Percentiles rank a stretch among this genome's conserved stretches.
These are phyloP conservation scores for Dolomedes plantarius DNA, from an alignment of 2,888 invertebrate species.

Conservation along the genomic window DNA sequence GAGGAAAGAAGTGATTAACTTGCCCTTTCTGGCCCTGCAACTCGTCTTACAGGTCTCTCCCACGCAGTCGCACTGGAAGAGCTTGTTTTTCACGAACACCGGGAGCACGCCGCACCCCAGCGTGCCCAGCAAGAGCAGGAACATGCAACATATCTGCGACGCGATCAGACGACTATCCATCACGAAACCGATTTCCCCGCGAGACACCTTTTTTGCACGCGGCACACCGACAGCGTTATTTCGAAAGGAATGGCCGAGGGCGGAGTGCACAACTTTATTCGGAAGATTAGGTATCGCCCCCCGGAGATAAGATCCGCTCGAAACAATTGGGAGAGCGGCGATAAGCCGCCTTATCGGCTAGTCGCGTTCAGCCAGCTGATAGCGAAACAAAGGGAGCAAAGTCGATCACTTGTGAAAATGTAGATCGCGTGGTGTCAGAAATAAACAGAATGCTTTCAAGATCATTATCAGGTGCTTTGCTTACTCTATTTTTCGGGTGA, in stretches of 20 bases:
- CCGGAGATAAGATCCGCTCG: not conserved
- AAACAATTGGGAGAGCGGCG: not conserved
- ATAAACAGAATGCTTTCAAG: no score
- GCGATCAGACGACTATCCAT: slow-evolving; percentile 20
- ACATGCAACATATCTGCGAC: slow-evolving; percentile 36
- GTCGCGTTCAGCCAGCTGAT: no score
- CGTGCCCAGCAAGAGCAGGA: slow-evolving; percentile 55
- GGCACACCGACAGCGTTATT: not conserved
- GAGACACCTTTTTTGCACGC: not conserved
- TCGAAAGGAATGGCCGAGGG: not conserved
- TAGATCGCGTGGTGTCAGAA: no score
- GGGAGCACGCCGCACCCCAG: slow-evolving; percentile 37
- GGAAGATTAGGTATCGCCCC: not conserved
- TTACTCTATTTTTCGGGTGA: no score
- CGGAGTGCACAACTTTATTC: not conserved
- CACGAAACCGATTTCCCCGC: not conserved
- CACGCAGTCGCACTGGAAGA: slow-evolving; percentile 44
- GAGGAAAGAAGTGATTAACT: slow-evolving; percentile 51
- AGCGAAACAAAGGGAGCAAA: no score
- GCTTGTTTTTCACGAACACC: slow-evolving; percentile 31
- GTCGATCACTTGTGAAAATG: no score
- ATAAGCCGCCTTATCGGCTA: not conserved
- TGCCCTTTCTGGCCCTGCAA: slow-evolving; percentile 39
- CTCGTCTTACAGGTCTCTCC: slow-evolving; percentile 11
- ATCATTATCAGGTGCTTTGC: no score